Base-by-base conservation (phyloP, 1,140 invertebrate species). In the Steinernema khuongi region DNA sequence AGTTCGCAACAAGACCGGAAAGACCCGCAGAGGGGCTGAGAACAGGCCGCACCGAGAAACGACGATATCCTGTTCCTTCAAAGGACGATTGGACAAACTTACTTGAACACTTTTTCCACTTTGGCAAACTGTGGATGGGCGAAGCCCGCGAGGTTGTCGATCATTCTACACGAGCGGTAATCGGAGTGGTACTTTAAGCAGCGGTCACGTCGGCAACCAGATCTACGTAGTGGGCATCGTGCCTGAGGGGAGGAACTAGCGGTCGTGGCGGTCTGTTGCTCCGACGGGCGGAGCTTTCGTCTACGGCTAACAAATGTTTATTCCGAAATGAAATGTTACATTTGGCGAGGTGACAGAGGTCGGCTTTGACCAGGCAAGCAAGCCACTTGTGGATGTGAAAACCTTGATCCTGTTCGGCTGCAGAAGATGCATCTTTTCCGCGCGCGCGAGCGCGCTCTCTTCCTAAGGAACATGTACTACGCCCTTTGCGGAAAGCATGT, bases 181-280 rank as follows among this genome's bases (percentile, higher is more conserved):
- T 60, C 14, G 50, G 22, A 60, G 22, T 14, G 50, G 50, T 60
- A 60, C 50, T 60, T 60, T 60, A 60, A 60, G 50, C 50, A 60
- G 50, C 26, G 50, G 50, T 60, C 50, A 60, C 50, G 50, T 26
- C 50, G 50, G 50, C 50, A 60, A 60, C 50, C 50, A 60, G 50
- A 60, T 60, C 50, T 60, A 60, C 50, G 50, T 60, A 60, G 50
- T 60, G 50, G 50, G 50, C 50, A 60, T 60, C 50, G 50, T 60
- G 50, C 50, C 50, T 60, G 50, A 60, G 50, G 50, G 50, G 50
- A 60, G 50, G 50, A 60, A 60, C 50, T 60, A 60, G 50, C 50
- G 50, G 50, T 60, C 14, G 11, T 60, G 50, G 50, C 50, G 50
- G 50, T 60, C 50, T 60, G 50, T 22, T 60, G 50, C 50, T 17